Conservation (phyloP, 2,888 invertebrate genomes). For the Erynnis tages region DNA sequence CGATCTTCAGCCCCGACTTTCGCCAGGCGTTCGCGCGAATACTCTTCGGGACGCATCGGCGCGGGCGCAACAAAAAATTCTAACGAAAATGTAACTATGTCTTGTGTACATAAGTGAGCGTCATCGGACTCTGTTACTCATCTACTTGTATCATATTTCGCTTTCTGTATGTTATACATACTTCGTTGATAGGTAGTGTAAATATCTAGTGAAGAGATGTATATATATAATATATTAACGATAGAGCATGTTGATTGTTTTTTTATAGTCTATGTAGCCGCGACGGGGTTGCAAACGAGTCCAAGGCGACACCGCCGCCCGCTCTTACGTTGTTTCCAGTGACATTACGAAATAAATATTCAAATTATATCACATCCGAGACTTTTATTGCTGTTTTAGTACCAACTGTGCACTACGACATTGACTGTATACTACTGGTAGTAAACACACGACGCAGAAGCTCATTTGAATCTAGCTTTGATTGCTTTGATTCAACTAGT, state of each 20-base stretch:
- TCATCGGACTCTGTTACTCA: constrained; percentile 59
- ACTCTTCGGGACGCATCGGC: constrained; percentile 84
- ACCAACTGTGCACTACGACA: neutral
- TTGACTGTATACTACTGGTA: neutral
- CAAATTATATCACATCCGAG: constrained; percentile 67
- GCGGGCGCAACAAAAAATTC: constrained; percentile 77
- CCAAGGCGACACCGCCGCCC: constrained; percentile 64
- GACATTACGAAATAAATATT: constrained; percentile 80
- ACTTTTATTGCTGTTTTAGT: constrained; percentile 47
- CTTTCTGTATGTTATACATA: constrained; percentile 79
- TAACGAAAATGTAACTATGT: constrained; percentile 66
- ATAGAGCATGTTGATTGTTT: constrained; percentile 74
- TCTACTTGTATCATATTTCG: constrained; percentile 71
- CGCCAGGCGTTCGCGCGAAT: constrained; percentile 94
- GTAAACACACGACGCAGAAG: too few relatives aligned
- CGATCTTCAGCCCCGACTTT: constrained; percentile 96
- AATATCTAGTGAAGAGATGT: constrained; percentile 70
- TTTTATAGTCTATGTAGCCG: constrained; percentile 74
- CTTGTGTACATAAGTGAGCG: constrained; percentile 65
- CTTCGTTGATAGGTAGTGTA: constrained; percentile 69
- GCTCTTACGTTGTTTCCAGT: constrained; percentile 73
- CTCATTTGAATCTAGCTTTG: too few relatives aligned
- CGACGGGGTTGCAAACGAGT: constrained; percentile 67
- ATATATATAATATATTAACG: constrained; percentile 65
- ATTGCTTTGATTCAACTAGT: too few relatives aligned